These are phyloP conservation scores for Mormyrus proboscirostris DNA, from an alignment of 2,797 vertebrate genomes.

Conservation along the genomic window DNA sequence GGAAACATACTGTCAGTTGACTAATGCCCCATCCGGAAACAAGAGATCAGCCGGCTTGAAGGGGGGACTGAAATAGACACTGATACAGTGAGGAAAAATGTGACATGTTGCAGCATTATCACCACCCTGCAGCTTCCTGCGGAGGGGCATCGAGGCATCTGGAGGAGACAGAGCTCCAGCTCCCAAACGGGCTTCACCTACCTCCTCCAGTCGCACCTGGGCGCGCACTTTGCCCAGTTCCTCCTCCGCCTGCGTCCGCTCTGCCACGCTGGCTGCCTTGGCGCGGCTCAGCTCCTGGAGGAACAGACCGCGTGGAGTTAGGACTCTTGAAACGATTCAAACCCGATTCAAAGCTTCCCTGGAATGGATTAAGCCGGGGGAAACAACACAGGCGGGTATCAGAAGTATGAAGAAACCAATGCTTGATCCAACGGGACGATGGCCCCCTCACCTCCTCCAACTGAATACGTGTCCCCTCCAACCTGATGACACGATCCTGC, in stretches of 20 bases:
- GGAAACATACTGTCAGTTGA: not conserved
- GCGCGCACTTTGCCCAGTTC: slow-evolving; percentile 69
- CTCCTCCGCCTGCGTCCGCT: slow-evolving; percentile 75
- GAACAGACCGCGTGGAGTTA: not conserved
- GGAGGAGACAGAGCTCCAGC: not conserved
- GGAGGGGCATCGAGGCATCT: not conserved
- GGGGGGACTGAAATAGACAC: slow-evolving; percentile 1
- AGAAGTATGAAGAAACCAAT: not conserved
- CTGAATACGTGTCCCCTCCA: slow-evolving; percentile 72
- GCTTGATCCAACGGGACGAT: not conserved
- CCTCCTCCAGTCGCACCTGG: slow-evolving; percentile 78
- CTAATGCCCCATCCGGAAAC: not conserved
- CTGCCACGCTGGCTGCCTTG: slow-evolving; percentile 63
- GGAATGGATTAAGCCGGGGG: not conserved
- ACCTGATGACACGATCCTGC: slow-evolving; percentile 76
- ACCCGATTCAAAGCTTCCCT: not conserved
- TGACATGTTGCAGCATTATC: not conserved
- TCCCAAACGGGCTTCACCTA: slow-evolving; percentile 36
- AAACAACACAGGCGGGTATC: not conserved
- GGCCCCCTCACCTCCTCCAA: slow-evolving; percentile 75
- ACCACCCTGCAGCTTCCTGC: not conserved
- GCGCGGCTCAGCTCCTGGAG: slow-evolving; percentile 74
- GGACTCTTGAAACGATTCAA: not conserved
- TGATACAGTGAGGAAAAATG: not conserved
- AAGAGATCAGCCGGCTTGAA: not conserved